Evolutionary conservation across 1,140 invertebrate species (phyloP).

Genomic region (Hirudo medicinalis): DNA sequence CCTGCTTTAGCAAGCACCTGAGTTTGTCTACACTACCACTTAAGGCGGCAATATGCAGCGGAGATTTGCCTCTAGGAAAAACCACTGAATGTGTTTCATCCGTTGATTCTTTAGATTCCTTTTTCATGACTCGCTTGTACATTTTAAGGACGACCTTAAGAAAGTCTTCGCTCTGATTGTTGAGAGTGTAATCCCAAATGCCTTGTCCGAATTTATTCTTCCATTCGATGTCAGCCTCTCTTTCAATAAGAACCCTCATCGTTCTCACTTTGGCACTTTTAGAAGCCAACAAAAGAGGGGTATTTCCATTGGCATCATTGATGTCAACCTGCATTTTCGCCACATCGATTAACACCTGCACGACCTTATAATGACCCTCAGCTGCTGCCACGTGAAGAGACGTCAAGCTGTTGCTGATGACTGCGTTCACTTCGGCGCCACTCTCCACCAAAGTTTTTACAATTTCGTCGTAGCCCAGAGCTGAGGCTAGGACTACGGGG

Average conservation of each 20-base stretch:
- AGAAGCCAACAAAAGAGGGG: constrained; percentile 16
- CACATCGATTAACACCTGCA: constrained; percentile 14
- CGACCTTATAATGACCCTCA: constrained; percentile 12
- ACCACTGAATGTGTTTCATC: not conserved
- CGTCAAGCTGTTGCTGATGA: constrained; percentile 18
- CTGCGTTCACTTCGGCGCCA: constrained; percentile 18
- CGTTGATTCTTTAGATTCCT: not conserved
- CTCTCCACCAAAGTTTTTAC: constrained; percentile 22
- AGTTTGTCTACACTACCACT: constrained; percentile 22
- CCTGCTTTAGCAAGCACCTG: constrained; percentile 13
- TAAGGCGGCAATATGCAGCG: constrained; percentile 23
- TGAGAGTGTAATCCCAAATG: constrained; percentile 22
- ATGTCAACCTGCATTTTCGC: constrained; percentile 15
- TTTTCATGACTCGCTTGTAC: constrained; percentile 12
- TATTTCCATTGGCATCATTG: constrained; percentile 19
- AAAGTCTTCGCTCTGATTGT: constrained; percentile 1
- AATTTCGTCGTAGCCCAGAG: constrained; percentile 25
- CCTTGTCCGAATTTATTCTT: constrained; percentile 19
- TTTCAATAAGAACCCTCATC: constrained; percentile 15
- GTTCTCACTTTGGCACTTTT: constrained; percentile 10
- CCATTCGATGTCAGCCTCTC: constrained; percentile 13
- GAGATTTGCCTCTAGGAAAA: constrained; percentile 18
- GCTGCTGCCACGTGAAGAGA: constrained; percentile 23
- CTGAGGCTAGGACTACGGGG: constrained; percentile 23
- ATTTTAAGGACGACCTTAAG: constrained; percentile 12